phyloP scores from a whole-genome alignment of 2,888 invertebrate species.

The Microctonus hyperodae region DNA sequence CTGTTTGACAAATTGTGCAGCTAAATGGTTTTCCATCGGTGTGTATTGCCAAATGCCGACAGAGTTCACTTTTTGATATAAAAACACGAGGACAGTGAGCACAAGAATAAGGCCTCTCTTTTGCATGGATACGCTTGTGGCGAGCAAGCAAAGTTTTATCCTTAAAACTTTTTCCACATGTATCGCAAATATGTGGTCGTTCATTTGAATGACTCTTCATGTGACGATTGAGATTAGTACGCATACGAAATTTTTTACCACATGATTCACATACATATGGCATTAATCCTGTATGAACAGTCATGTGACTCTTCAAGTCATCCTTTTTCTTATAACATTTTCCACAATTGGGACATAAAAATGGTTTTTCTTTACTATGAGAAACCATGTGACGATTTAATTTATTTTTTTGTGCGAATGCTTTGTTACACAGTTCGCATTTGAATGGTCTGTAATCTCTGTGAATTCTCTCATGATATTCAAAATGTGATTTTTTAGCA shows the following conservation, averaged over 20 bases:
- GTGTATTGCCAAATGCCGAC: constrained; percentile 61
- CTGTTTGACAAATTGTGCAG: constrained; percentile 75
- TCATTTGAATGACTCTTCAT: constrained; percentile 74
- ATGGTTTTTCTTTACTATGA: constrained; percentile 63
- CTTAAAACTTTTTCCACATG: constrained; percentile 60
- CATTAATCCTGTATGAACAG: constrained; percentile 66
- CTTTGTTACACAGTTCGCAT: constrained; percentile 72
- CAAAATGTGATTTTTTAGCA: constrained; percentile 74
- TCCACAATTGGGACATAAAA: constrained; percentile 69
- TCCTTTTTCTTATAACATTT: constrained; percentile 70
- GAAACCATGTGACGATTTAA: constrained; percentile 72
- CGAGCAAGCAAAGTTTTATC: constrained; percentile 58
- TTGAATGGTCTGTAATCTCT: constrained; percentile 69
- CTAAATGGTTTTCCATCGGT: constrained; percentile 74
- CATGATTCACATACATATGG: constrained; percentile 73
- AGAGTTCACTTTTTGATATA: constrained; percentile 61
- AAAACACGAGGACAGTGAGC: constrained; percentile 60
- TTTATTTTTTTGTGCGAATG: constrained; percentile 75
- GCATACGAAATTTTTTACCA: constrained; percentile 72
- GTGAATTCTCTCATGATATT: constrained; percentile 76
- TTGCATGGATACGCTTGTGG: constrained; percentile 61
- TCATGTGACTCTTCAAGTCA: constrained; percentile 67
- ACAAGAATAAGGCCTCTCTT: constrained; percentile 61
- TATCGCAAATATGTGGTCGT: constrained; percentile 57
- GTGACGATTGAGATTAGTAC: constrained; percentile 75